A percentile compares a stretch with the other conserved stretches of the same genome.
These are phyloP conservation scores for Pteromalus puparum DNA, from an alignment of 1,140 invertebrate species.

Conservation along the genomic window DNA sequence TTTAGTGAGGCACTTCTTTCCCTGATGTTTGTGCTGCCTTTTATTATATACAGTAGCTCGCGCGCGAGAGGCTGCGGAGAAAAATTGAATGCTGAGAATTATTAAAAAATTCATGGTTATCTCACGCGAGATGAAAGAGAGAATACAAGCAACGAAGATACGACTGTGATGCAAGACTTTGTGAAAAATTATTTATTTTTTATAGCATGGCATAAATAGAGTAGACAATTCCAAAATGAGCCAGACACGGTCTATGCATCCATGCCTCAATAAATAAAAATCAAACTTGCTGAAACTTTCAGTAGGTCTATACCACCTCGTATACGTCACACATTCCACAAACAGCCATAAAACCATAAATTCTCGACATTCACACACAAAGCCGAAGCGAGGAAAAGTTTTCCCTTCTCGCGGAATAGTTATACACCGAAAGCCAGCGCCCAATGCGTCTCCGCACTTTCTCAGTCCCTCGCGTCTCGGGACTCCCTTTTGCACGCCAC, in stretches of 20 bases:
- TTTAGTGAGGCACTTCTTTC: conserved; percentile 20
- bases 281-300: not conserved
- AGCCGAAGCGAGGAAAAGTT: conserved; percentile 13
- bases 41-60: not conserved
- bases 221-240: too few relatives aligned
- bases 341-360: not conserved
- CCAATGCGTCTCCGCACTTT: not conserved
- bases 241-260: too few relatives aligned
- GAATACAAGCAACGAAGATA: not conserved
- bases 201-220: too few relatives aligned
- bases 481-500: not conserved
- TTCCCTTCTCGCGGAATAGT: not conserved
- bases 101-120: not conserved
- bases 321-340: not conserved
- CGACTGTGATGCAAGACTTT: not conserved
- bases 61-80: not conserved
- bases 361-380: conserved; percentile 17
- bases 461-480: not conserved
- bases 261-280: too few relatives aligned
- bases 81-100: conserved; percentile 23
- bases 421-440: not conserved
- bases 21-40: conserved; percentile 5
- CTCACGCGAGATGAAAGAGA: not conserved
- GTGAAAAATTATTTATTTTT: not conserved
- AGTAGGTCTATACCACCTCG: not conserved